Conservation (phyloP, 2,113 vertebrate species). For the Trichomycterus rosablanca region DNA sequence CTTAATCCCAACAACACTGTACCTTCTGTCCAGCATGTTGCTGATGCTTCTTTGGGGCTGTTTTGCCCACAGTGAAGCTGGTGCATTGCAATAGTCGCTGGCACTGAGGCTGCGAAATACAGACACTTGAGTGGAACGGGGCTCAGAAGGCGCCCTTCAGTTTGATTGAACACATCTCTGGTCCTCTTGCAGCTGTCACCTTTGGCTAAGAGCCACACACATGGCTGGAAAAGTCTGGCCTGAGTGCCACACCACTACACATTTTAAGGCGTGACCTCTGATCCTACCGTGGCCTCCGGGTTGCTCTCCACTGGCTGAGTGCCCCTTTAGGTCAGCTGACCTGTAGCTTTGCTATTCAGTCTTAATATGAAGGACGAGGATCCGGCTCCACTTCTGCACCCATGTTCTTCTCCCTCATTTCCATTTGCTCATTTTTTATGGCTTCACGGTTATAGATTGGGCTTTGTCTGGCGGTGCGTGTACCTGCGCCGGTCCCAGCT, state of each 20-base stretch:
- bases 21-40: too few relatives aligned
- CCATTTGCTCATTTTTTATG: constrained; percentile 75
- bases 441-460: constrained; percentile 77
- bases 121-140: constrained; percentile 33
- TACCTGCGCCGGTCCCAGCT: constrained; percentile 75
- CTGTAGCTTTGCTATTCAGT: constrained; percentile 27
- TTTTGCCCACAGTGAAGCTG: too few relatives aligned
- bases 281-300: constrained; percentile 33
- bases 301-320: constrained; percentile 33
- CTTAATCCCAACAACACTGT: too few relatives aligned
- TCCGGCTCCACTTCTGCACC: constrained; percentile 12
- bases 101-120: constrained; percentile 13
- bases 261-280: constrained; percentile 55
- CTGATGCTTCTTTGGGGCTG: too few relatives aligned
- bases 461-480: constrained; percentile 74
- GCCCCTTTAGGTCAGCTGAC: constrained; percentile 41
- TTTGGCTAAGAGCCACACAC: constrained; percentile 57
- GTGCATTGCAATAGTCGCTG: too few relatives aligned
- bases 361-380: constrained; percentile 19
- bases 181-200: constrained; percentile 44
- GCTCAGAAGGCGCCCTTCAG: constrained; percentile 36
- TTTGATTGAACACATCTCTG: constrained; percentile 45
- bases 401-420: constrained; percentile 59
- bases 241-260: constrained; percentile 41
- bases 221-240: constrained; percentile 51